Conservation (phyloP, 2,113 vertebrate species). For the Danio rerio region DNA sequence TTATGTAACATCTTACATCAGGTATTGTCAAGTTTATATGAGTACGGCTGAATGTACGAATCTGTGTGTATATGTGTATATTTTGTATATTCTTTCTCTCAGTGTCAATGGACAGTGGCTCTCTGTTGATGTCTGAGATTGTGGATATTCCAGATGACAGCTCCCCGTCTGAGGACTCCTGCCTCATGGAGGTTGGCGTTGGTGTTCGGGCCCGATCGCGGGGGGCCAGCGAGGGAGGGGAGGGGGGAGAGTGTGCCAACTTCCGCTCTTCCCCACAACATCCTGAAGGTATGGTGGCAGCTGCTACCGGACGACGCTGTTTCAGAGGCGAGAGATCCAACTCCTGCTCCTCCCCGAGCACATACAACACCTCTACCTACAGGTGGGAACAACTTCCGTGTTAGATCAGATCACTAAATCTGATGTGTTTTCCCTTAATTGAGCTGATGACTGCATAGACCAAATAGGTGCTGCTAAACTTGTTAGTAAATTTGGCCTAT, state of each 20-base stretch:
- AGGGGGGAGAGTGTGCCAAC: constrained; percentile 78
- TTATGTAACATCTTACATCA: background rate
- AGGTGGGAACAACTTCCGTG: constrained; percentile 60
- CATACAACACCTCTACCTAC: constrained; percentile 73
- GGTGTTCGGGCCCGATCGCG: constrained; percentile 69
- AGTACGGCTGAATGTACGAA: too few species aligned
- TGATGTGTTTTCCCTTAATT: too few species aligned
- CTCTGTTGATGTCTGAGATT: constrained; percentile 91
- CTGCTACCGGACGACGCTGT: constrained; percentile 78
- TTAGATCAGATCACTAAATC: too few species aligned
- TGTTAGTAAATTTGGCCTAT: too few species aligned
- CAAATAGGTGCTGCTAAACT: too few species aligned
- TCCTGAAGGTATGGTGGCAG: constrained; percentile 71
- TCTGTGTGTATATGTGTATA: background rate
- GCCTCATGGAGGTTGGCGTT: constrained; percentile 85
- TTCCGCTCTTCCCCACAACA: constrained; percentile 83
- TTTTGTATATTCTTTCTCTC: constrained; percentile 17
- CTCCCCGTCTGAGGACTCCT: constrained; percentile 94
- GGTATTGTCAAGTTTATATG: background rate
- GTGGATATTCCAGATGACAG: constrained; percentile 92
- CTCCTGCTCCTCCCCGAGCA: constrained; percentile 90
- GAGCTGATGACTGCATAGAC: too few species aligned
- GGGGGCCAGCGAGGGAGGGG: constrained; percentile 65
- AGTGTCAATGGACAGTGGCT: constrained; percentile 95
- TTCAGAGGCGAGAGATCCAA: constrained; percentile 87